Conservation (phyloP, 2,888 invertebrate species). For the Brassicogethes aeneus region DNA sequence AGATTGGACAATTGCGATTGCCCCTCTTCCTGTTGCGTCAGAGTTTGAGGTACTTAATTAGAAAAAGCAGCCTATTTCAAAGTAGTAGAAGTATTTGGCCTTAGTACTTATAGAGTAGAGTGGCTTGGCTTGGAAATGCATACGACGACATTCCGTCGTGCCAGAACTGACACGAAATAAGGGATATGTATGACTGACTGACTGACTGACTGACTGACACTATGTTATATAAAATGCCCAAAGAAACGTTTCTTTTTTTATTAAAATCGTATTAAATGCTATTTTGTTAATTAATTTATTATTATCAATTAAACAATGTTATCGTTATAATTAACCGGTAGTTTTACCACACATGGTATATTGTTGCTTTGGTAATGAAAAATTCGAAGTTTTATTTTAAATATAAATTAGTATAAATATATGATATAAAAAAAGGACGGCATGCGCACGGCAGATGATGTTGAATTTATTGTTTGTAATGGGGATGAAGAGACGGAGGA, state of each 20-base stretch:
- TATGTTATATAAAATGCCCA: constrained; percentile 37
- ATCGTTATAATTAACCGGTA: constrained; percentile 36
- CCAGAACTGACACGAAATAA: too few relatives aligned
- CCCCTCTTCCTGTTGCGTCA: constrained; percentile 22
- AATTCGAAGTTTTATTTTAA: constrained; percentile 39
- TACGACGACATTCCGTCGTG: too few relatives aligned
- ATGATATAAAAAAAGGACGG: constrained; percentile 40
- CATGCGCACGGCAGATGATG: constrained; percentile 27
- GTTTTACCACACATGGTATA: constrained; percentile 31
- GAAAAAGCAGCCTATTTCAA: constrained; percentile 15
- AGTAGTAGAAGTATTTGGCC: constrained; percentile 9
- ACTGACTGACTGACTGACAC: constrained; percentile 20
- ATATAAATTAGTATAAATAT: constrained; percentile 41
- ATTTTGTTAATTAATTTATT: constrained; percentile 36
- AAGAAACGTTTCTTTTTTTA: constrained; percentile 38
- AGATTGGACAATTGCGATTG: constrained; percentile 32
- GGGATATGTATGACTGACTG: constrained; percentile 30
- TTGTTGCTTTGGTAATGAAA: constrained; percentile 38
- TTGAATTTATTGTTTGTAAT: neutral
- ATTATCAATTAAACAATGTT: constrained; percentile 38
- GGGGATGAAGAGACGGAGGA: constrained; percentile 7
- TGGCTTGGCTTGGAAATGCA: too few relatives aligned
- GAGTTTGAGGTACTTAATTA: constrained; percentile 17
- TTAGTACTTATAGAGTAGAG: too few relatives aligned
- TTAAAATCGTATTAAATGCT: constrained; percentile 41